Conservation (phyloP, 1,140 invertebrate species). For the Magallana gigas region DNA sequence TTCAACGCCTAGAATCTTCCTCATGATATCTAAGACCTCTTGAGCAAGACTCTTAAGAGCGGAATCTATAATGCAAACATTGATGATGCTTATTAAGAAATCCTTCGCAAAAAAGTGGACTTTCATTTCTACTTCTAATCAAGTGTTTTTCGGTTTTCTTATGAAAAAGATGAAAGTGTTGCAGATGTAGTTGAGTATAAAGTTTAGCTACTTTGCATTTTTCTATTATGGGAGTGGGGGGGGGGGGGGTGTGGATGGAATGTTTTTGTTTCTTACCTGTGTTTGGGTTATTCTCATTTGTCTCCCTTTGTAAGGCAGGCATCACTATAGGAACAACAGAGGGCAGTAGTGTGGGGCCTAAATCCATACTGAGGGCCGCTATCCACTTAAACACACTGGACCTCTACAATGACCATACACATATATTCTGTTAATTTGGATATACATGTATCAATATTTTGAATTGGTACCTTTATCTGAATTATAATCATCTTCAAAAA, state of each 20-base stretch:
- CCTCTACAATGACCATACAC: no score
- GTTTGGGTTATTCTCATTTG: constrained; percentile 60
- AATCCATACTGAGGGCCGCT: constrained; percentile 83
- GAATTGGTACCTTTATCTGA: no score
- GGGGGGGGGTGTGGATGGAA: not conserved
- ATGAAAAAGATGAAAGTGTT: no score
- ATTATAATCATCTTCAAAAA: no score
- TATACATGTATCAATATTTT: no score
- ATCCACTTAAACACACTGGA: constrained; percentile 86
- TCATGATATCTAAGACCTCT: constrained; percentile 85
- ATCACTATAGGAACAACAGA: constrained; percentile 82
- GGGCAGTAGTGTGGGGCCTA: constrained; percentile 81
- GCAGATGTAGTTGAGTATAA: no score
- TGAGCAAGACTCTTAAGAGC: constrained; percentile 81
- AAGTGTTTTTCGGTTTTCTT: no score
- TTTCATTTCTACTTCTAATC: no score
- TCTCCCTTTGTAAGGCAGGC: constrained; percentile 85
- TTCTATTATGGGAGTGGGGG: not conserved
- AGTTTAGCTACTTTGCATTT: not conserved
- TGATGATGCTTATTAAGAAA: no score
- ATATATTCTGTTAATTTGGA: no score
- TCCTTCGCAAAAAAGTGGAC: no score
- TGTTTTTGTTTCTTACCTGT: constrained; percentile 32
- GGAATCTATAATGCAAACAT: constrained; percentile 63
- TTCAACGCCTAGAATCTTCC: constrained; percentile 84